A percentile compares a stretch with the other conserved stretches of the same genome.
phyloP scores from a whole-genome alignment of 2,113 vertebrate genomes.

The Microcebus griseorufus region DNA sequence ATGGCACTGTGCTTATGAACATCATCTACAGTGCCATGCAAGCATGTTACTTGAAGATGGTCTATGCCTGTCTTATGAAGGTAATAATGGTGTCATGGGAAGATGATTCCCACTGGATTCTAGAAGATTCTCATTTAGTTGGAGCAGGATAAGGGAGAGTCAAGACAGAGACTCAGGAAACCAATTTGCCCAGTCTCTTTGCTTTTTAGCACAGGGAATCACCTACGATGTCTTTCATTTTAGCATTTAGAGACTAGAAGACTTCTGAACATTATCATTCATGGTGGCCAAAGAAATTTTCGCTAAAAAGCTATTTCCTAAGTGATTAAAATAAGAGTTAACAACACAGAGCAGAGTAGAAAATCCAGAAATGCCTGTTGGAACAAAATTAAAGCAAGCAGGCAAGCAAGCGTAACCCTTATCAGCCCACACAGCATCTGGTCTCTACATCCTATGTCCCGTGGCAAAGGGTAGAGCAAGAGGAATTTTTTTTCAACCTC shows the following conservation, averaged over 20 bases:
- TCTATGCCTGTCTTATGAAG: slow-evolving; percentile 72
- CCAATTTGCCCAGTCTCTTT: not conserved
- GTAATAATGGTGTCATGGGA: slow-evolving; percentile 51
- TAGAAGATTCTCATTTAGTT: slow-evolving; percentile 22
- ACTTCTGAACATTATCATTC: not conserved
- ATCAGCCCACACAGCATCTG: not conserved
- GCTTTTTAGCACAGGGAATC: not conserved
- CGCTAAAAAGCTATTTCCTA: slow-evolving; percentile 54
- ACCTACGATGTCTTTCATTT: not conserved
- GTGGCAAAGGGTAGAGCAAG: not conserved
- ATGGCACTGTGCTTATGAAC: slow-evolving; percentile 43
- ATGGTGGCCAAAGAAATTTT: not conserved
- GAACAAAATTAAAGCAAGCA: slow-evolving; percentile 7
- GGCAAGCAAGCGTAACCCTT: not conserved
- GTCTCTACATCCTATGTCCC: not conserved
- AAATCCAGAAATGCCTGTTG: slow-evolving; percentile 3
- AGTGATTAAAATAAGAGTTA: slow-evolving; percentile 49
- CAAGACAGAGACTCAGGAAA: slow-evolving; percentile 27
- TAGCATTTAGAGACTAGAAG: not conserved
- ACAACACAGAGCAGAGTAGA: not conserved
- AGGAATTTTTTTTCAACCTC: slow-evolving; percentile 51
- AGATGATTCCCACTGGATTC: slow-evolving; percentile 73
- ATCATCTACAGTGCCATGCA: slow-evolving; percentile 51
- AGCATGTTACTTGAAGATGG: slow-evolving; percentile 73
- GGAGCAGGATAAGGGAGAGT: not conserved